Conservation (phyloP, 2,888 invertebrate genomes). For the Cephonodes hylas region DNA sequence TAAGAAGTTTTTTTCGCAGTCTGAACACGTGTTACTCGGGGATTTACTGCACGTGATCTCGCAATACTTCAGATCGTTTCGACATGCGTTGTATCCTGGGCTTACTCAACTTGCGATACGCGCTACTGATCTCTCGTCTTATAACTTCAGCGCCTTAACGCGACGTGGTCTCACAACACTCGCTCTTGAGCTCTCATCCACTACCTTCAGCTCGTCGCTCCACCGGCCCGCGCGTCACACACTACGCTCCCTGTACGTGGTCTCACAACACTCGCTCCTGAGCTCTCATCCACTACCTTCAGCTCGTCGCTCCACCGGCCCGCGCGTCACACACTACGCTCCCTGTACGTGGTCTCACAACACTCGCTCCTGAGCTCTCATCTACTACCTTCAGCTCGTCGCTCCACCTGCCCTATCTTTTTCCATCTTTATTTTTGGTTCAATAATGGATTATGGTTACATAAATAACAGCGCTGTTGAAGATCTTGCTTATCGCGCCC, state of each 20-base stretch:
- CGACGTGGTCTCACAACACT: conserved; percentile 1
- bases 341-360: too few relatives aligned
- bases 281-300: neutral
- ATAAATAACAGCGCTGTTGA: too few relatives aligned
- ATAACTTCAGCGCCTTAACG: neutral
- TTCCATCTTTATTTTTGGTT: too few relatives aligned
- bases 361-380: neutral
- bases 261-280: neutral
- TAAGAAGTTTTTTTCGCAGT: neutral
- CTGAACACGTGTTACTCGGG: neutral
- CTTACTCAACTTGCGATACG: neutral
- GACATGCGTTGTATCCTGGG: neutral
- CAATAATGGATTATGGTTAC: too few relatives aligned
- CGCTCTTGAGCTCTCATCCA: neutral
- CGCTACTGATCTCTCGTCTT: neutral
- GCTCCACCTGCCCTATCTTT: neutral
- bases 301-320: neutral
- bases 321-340: neutral
- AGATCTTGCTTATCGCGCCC: too few relatives aligned
- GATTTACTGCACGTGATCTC: neutral
- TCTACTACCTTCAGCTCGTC: neutral
- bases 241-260: neutral
- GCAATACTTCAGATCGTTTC: neutral
- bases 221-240: neutral
- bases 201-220: neutral